These are phyloP conservation scores for Manis pentadactyla DNA, from an alignment of 2,797 vertebrate species.

Conservation along the genomic window DNA sequence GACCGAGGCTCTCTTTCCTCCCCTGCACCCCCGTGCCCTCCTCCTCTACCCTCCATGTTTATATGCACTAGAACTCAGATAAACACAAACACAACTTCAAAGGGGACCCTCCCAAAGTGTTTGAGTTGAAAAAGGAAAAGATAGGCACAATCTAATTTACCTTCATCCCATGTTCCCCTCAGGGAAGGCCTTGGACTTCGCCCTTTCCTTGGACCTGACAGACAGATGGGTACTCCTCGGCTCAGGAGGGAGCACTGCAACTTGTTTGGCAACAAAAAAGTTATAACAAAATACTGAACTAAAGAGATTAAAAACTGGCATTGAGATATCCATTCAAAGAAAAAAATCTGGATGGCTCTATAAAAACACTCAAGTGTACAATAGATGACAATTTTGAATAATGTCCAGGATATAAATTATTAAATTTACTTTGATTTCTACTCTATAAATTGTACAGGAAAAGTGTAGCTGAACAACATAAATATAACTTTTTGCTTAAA, in stretches of 20 bases:
- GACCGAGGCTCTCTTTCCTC: not conserved
- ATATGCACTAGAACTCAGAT: not conserved
- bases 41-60: fast-evolving
- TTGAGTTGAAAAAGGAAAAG: not conserved
- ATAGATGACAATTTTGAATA: slow-evolving; percentile 31
- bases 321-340: slow-evolving; percentile 1
- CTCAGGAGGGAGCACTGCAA: not conserved
- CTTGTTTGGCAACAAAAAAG: not conserved
- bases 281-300: slow-evolving; percentile 21
- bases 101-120: not conserved
- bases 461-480: not conserved
- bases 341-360: not conserved
- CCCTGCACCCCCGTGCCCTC: fast-evolving
- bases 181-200: not conserved
- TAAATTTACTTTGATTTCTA: not conserved
- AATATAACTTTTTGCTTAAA: slow-evolving; percentile 5
- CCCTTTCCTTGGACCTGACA: not conserved
- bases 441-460: slow-evolving; percentile 50
- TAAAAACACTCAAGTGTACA: not conserved
- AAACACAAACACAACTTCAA: not conserved
- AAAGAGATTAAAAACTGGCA: not conserved
- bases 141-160: not conserved
- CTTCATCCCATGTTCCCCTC: not conserved
- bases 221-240: not conserved
- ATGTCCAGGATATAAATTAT: not conserved